Percentiles rank a stretch among this genome's conserved stretches.
Evolutionary conservation across 1,140 invertebrate genomes (phyloP).

Genomic region (Rhopalosiphum padi): DNA sequence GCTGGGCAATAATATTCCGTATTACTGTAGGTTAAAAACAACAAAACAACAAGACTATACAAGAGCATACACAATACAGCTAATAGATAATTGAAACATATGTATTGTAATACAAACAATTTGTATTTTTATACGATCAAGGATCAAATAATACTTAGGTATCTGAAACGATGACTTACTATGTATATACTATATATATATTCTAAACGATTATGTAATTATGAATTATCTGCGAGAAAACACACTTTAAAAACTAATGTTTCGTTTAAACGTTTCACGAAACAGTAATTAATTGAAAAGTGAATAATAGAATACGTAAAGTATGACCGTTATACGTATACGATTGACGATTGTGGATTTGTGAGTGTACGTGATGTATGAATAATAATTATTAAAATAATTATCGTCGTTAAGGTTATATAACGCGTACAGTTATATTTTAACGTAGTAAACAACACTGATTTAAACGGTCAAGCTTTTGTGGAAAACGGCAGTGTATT

Average conservation of each 20-base stretch:
- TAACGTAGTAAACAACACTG: not conserved
- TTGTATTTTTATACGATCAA: not conserved
- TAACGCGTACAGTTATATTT: too few species aligned
- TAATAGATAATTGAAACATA: not conserved
- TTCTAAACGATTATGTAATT: not conserved
- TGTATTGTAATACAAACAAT: not conserved
- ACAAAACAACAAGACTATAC: not conserved
- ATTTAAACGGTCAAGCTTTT: not conserved
- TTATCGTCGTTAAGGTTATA: not conserved
- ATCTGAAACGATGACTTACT: not conserved
- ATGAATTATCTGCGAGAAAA: not conserved
- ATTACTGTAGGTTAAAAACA: not conserved
- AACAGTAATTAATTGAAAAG: not conserved
- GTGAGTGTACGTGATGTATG: not conserved
- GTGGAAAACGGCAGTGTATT: not conserved
- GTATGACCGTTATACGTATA: not conserved
- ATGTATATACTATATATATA: not conserved
- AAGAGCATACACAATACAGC: not conserved
- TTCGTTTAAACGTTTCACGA: not conserved
- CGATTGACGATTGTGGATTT: not conserved
- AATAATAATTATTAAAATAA: slow-evolving; percentile 19
- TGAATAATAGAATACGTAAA: slow-evolving; percentile 6
- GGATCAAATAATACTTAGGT: not conserved
- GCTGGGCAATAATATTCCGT: not conserved
- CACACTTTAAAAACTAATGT: slow-evolving; percentile 5